Conservation (phyloP, 2,113 vertebrate species). For the cattle (Bos taurus) region ARS-UCD2.0 NC_037328.1:63723501-63724000, state of each 20-base stretch:
- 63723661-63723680: background rate
- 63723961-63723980: background rate
- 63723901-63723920: background rate
- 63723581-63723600: background rate
- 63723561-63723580: background rate
- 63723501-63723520: background rate
- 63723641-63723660: background rate
- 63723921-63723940: background rate
- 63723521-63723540: background rate
- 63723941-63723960: background rate
- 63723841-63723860: background rate
- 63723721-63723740: background rate
- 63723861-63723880: background rate
- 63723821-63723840: background rate
- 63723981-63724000: background rate
- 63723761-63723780: background rate
- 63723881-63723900: background rate
- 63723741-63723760: background rate
- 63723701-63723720: background rate
- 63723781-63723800: background rate
- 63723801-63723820: background rate
- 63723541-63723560: background rate
- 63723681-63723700: background rate
- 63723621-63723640: background rate
- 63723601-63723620: rapidly evolving